phyloP scores from a whole-genome alignment of 1,140 invertebrate species.

The Drosophila lini region DNA sequence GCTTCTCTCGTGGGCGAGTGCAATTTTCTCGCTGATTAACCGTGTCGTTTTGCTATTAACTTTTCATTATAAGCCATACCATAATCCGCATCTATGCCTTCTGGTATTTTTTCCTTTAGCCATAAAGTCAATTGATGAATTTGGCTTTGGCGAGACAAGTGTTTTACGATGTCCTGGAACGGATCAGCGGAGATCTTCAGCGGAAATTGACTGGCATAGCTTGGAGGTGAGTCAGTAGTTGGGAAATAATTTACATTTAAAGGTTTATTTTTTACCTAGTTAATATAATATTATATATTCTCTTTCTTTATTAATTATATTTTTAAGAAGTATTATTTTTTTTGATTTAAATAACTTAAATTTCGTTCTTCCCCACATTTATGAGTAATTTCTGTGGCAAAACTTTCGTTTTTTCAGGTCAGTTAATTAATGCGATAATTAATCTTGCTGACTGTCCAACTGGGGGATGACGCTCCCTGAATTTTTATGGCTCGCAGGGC shows the following conservation, averaged over 20 bases:
- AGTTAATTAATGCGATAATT: conserved; percentile 82
- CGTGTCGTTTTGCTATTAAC: conserved; percentile 78
- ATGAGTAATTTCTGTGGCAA: conserved; percentile 43
- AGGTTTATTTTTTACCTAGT: neutral
- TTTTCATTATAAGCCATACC: conserved; percentile 64
- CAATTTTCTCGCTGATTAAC: conserved; percentile 76
- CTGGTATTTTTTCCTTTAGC: conserved; percentile 45
- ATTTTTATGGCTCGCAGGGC: conserved; percentile 44
- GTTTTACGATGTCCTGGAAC: conserved; percentile 46
- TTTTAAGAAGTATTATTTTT: too few species aligned
- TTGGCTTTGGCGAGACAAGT: conserved; percentile 23
- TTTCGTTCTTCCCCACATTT: too few species aligned
- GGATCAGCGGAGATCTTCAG: conserved; percentile 13
- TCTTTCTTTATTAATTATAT: neutral
- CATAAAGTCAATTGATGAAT: conserved; percentile 64
- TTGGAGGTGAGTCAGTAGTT: conserved; percentile 25
- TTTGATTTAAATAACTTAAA: too few species aligned
- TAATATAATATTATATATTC: neutral
- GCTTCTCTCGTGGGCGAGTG: conserved; percentile 46
- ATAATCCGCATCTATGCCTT: conserved; percentile 26
- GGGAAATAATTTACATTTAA: neutral
- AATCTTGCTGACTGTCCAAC: conserved; percentile 64
- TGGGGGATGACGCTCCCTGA: conserved; percentile 34
- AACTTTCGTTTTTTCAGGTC: conserved; percentile 80
- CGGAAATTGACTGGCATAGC: conserved; percentile 36